Evolutionary conservation across 2,113 vertebrate genomes (phyloP).

Genomic region (Manacus vitellinus): DNA sequence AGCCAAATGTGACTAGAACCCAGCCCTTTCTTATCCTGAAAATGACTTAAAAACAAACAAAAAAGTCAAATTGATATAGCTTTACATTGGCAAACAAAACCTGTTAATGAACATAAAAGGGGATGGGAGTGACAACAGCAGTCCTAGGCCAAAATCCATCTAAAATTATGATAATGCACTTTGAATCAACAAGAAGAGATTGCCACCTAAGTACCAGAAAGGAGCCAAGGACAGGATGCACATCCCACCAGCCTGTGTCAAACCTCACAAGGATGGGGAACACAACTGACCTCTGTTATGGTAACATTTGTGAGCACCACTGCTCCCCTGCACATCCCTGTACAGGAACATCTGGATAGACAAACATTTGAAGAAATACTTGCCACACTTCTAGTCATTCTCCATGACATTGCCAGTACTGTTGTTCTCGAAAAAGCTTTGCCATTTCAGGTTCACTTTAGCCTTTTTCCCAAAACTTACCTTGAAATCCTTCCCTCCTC

Average conservation of each 20-base stretch:
- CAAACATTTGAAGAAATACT: background rate
- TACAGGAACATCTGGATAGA: rapidly evolving
- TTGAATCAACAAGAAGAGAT: background rate
- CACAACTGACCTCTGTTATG: background rate
- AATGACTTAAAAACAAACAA: background rate
- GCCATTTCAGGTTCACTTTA: background rate
- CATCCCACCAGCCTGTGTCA: background rate
- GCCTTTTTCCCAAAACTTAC: background rate
- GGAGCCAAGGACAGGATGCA: background rate
- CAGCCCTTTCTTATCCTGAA: background rate
- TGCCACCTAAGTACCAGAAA: background rate
- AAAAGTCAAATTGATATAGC: background rate
- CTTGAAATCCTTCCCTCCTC: background rate
- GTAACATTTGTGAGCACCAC: background rate
- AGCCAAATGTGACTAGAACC: background rate
- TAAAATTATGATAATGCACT: rapidly evolving
- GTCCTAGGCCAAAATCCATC: background rate
- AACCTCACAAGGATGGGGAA: background rate
- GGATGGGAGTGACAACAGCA: background rate
- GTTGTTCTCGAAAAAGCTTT: background rate
- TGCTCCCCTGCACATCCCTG: background rate
- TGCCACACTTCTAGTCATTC: background rate
- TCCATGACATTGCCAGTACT: rapidly evolving
- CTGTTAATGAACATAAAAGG: background rate
- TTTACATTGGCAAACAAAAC: background rate